Evolutionary conservation across 2,113 vertebrate species (phyloP), one percentile per base, ranked within the genome.

Genomic region (Phyllostomus discolor): DNA sequence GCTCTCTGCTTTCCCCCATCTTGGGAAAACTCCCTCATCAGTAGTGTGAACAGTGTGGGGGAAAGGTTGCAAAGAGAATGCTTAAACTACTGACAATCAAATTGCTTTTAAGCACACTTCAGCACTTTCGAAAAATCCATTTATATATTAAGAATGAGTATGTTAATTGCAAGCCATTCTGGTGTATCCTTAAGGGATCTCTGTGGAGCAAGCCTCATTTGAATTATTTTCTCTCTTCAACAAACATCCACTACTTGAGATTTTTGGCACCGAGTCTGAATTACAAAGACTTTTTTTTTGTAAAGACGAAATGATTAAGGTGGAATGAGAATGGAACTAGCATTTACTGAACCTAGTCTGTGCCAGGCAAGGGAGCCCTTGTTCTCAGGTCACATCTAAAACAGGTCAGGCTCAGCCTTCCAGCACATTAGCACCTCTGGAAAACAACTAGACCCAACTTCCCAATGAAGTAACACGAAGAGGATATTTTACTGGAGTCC

Each of bases 61-160:
- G 24, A 82, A 94, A 97, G 54, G 46, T 43, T 86, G 43, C n/a
- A 90, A 87, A 67, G n/a, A 95, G 57, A 93, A 96, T 75, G 70
- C 75, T 92, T 95, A 20, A 75, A 94, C 70, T 89, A 48, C 64
- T 72, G 57, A 69, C 91, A 91, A 90, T 92, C 80, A 95, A 90
- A 94, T 90, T 95, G 95, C 89, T 94, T 87, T 95, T 70, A 95
- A 97, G 97, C 92, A 93, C 66, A 89, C 95, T 97, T 91, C 82
- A 92, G 94, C 75, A 89, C 80, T 95, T 95, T 19, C 76, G 94
- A 81, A 88, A 84, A 79, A 91, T 52, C 83, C 94, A 90, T 97
- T 97, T 91, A 85, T 95, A 93, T 93, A 95, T 96, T 95, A 97
- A 95, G 92, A 93, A 95, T 80, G 84, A 95, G 84, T 62, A 75